Evolutionary conservation across 2,113 vertebrate species (phyloP), one percentile per base, ranked within the genome.

Genomic region (Ptilorrhoa leucosticta): DNA sequence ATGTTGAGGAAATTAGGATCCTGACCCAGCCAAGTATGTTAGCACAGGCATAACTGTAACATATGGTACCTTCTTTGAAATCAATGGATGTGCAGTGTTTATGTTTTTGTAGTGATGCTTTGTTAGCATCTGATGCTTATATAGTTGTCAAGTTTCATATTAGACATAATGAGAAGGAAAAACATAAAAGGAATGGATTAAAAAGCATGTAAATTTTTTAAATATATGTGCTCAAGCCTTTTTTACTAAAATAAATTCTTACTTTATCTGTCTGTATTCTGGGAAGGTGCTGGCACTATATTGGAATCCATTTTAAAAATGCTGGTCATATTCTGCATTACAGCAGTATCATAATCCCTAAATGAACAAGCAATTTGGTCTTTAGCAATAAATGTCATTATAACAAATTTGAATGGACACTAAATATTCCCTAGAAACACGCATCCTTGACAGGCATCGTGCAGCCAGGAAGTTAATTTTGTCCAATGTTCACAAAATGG

Each of bases 291-390:
- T 83, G 75, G 70, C 39, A 88, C 42, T 76, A 27, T 14, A 58
- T 16, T 70, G 58, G 60, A 94, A 95, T 68, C 58, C 56, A 77
- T 90, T 95, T 76, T 73, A 53, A 63, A 92, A 95, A 81, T 50
- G 40, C 33, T 75, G 72, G 31, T 84, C 53, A 54, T 92, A 92
- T 35, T 90, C 58, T 84, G 37, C 3, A 2, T 84, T 90, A 88
- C 48, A 88, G 31, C 26, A 37, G 72, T 64, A 89, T 78, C 76
- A 90, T 95, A 96, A 97, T 89, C 72, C 72, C 66, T 92, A 96
- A 96, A 95, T 89, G 96, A 94, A 92, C 85, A 90, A 92, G 68
- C 85, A 90, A 79, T 96, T 97, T 93, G 83, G 83, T 96, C 90
- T 92, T 93, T 93, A 97, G 92, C 77, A 95, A 95, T 89, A 97